Evolutionary conservation across 2,888 invertebrate species (phyloP).

Genomic region (Leistus spinibarbis): DNA sequence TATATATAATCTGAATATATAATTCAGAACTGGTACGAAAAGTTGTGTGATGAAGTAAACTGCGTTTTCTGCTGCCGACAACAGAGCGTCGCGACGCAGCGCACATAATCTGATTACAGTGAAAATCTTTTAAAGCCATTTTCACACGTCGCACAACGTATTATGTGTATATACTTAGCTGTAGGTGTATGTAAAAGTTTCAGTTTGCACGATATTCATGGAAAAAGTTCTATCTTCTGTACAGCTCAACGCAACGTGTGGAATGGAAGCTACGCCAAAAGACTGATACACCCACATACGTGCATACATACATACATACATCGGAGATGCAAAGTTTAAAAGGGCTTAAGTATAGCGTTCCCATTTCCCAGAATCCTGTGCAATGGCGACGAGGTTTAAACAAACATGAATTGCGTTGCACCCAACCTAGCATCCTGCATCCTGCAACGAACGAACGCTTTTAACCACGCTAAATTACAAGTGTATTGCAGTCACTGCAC

Average conservation of each 20-base stretch:
- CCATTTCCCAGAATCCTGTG: not conserved
- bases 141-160: not conserved
- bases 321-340: not conserved
- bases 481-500: conserved; percentile 15
- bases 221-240: not conserved
- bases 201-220: not conserved
- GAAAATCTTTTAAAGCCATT: not conserved
- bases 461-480: conserved; percentile 16
- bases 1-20: no score
- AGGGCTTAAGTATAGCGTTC: conserved; percentile 12
- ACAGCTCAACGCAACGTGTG: not conserved
- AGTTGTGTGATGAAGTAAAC: no score
- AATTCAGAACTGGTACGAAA: no score
- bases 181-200: not conserved
- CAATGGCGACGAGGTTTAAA: not conserved
- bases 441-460: no score
- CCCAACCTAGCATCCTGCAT: not conserved
- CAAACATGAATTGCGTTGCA: conserved; percentile 11
- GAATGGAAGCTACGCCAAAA: not conserved
- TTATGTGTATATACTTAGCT: not conserved
- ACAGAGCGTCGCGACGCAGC: no score
- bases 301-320: not conserved
- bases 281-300: not conserved
- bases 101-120: not conserved
- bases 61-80: no score